phyloP scores from a whole-genome alignment of 2,888 invertebrate genomes.

The Malthinus flaveolus region DNA sequence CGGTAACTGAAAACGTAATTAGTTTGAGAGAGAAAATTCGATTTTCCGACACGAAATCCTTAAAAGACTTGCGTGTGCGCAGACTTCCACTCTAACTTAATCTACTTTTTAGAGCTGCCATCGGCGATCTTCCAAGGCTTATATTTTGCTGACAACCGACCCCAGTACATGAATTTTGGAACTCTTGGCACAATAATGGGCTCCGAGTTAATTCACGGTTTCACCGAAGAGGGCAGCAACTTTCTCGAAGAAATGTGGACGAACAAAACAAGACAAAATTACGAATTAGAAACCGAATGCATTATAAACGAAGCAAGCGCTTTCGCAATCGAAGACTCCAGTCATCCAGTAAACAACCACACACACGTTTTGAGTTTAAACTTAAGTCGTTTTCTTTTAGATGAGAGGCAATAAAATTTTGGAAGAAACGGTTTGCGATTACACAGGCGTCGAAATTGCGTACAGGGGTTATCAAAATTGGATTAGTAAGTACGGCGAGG shows the following conservation, averaged over 20 bases:
- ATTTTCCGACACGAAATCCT: no score
- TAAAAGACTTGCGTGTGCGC: no score
- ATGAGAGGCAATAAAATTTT: constrained; percentile 89
- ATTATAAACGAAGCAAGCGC: constrained; percentile 11
- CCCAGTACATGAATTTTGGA: constrained; percentile 21
- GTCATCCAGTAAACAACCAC: neutral
- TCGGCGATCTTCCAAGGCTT: constrained; percentile 19
- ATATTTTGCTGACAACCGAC: constrained; percentile 21
- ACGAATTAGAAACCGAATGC: constrained; percentile 11
- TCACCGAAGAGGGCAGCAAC: constrained; percentile 10
- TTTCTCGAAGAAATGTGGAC: constrained; percentile 7
- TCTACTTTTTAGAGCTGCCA: constrained; percentile 16
- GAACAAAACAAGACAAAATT: constrained; percentile 8
- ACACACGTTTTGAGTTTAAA: neutral
- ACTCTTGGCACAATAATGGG: constrained; percentile 15
- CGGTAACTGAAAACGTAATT: no score
- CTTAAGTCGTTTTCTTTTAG: no score
- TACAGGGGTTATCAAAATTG: constrained; percentile 55
- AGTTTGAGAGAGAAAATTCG: no score
- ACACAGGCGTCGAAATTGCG: constrained; percentile 90
- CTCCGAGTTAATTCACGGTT: constrained; percentile 13
- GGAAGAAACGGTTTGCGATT: constrained; percentile 94
- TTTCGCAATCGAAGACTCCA: constrained; percentile 13
- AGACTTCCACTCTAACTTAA: no score
- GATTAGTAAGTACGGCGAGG: constrained; percentile 46